phyloP scores from a whole-genome alignment of 1,140 invertebrate genomes.

The Ectropis grisescens region DNA sequence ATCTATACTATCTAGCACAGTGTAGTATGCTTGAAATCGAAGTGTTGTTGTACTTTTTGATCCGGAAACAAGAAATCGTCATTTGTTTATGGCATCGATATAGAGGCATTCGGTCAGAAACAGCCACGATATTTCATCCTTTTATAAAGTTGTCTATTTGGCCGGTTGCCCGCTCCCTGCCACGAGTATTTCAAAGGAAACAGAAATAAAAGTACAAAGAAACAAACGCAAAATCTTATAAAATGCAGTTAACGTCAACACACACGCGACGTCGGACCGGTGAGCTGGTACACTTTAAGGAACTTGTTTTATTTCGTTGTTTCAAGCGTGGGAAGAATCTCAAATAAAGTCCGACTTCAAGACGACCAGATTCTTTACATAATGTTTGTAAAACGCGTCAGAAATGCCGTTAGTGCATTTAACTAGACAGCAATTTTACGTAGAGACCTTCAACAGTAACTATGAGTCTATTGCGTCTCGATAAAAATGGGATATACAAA shows the following conservation, averaged over 20 bases:
- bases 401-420: no score
- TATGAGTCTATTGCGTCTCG: no score
- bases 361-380: no score
- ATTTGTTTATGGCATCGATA: slow-evolving; percentile 13
- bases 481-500: no score
- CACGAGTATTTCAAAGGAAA: slow-evolving; percentile 43
- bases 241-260: slow-evolving; percentile 59
- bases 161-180: slow-evolving; percentile 41
- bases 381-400: no score
- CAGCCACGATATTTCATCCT: slow-evolving; percentile 35
- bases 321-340: slow-evolving; percentile 26
- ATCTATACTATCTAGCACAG: no score
- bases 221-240: slow-evolving; percentile 58
- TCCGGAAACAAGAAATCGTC: slow-evolving; percentile 12
- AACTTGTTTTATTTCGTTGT: slow-evolving; percentile 40
- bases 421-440: no score
- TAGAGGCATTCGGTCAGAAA: slow-evolving; percentile 35
- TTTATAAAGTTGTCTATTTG: slow-evolving; percentile 54
- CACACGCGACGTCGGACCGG: slow-evolving; percentile 30
- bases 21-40: no score
- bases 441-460: no score
- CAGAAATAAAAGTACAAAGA: slow-evolving; percentile 40
- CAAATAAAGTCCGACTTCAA: slow-evolving; percentile 20
- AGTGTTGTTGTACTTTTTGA: slow-evolving; percentile 9
- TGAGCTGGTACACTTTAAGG: slow-evolving; percentile 28